These are phyloP conservation scores for Habroteleia sp. DNA, from an alignment of 2,888 invertebrate species.

Conservation along the genomic window DNA sequence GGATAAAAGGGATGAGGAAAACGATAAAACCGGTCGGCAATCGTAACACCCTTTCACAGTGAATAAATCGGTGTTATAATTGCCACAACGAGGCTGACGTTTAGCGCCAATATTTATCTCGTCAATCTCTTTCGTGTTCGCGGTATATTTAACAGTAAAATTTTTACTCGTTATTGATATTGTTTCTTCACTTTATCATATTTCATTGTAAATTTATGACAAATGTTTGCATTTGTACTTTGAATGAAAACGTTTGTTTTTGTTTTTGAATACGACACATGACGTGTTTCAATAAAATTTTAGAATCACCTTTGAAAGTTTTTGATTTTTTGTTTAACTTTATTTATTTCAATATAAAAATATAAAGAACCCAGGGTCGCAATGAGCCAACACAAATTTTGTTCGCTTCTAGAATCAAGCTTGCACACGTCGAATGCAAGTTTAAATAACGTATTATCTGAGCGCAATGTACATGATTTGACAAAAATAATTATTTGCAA, in stretches of 20 bases:
- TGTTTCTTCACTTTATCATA: slow-evolving; percentile 3
- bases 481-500: too few species aligned
- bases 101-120: background rate
- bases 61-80: slow-evolving; percentile 8
- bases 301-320: slow-evolving; percentile 20
- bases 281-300: slow-evolving; percentile 17
- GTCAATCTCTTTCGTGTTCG: too few species aligned
- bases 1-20: slow-evolving; percentile 12
- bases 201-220: slow-evolving; percentile 31
- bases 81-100: background rate
- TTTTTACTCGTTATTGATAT: too few species aligned
- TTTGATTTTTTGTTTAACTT: slow-evolving; percentile 21
- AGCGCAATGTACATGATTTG: too few species aligned
- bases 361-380: slow-evolving; percentile 23
- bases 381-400: slow-evolving; percentile 12
- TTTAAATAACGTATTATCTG: too few species aligned
- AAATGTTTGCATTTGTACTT: slow-evolving; percentile 29
- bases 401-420: slow-evolving; percentile 4
- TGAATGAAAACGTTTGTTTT: slow-evolving; percentile 16
- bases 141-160: too few species aligned
- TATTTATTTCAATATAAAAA: slow-evolving; percentile 31
- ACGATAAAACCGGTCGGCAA: slow-evolving; percentile 8
- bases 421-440: slow-evolving; percentile 11
- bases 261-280: slow-evolving; percentile 1
- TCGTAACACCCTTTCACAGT: slow-evolving; percentile 18